Base-by-base conservation (phyloP, 2,888 invertebrate species). In the Phyto melanocephala region DNA sequence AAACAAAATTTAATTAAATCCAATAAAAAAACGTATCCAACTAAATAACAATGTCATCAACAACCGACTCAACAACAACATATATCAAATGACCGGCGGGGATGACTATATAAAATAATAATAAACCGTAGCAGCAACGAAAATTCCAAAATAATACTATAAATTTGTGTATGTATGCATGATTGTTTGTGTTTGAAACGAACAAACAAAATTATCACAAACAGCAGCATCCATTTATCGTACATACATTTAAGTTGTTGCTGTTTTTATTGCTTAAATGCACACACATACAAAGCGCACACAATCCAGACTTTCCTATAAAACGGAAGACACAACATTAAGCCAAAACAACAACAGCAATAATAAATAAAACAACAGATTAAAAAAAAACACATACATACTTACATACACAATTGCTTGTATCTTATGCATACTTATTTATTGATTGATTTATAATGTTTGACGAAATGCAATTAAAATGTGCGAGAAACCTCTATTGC, bases 1-100 rank as follows among this genome's bases (percentile, higher is more conserved):
- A 80, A 88, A 86, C 87, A 87, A 86, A 89, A 89, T 89, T 89
- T 87, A 89, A 89, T 89, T 89, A 88, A 89, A 89, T 89, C 87
- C 87, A 89, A 89, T 89, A 88, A 89, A 88, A 88, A 84, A 76
- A 75, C 74, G 52, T 70, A 72, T 70, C 75, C 65, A 72, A 74
- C 68, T 56, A 68, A 77, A 54, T 20, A 77, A 56, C 52, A 40
- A 72, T 28, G 6, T 1, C 68, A 74, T 28, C 72, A 42, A 75
- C 71, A 50, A 75, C 50, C 50, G 67, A 76, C 4, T 33, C 47
- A 67, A 52, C 60, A 67, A 63, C 11, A 52, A 37, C 28, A 28
- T 37, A 17, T 33, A 22, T 33, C 50, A 65, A 71, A 75, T 70
- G 56, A 65, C 63, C 65, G 60, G 56, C 78, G 70, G 67, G 35